Evolutionary conservation across 1,140 invertebrate species (phyloP).

Genomic region (Zeugodacus cucurbitae): DNA sequence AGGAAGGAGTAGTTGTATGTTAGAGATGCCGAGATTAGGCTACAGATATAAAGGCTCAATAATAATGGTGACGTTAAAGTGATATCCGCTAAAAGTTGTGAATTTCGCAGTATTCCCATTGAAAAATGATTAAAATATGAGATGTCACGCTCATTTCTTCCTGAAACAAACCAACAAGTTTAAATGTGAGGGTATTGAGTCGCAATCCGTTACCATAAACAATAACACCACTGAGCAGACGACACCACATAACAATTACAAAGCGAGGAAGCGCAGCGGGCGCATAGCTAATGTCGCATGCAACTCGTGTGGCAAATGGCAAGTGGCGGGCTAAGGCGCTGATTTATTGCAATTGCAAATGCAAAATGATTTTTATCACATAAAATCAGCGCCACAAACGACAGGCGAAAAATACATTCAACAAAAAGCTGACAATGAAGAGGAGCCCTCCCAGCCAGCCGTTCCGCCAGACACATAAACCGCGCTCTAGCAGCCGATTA

Average conservation of each 20-base stretch:
- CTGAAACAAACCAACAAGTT: no score
- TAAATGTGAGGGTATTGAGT: no score
- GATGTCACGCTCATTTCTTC: no score
- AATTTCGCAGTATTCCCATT: no score
- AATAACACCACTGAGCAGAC: not conserved
- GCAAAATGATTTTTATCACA: slow-evolving; percentile 36
- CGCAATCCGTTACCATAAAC: not conserved
- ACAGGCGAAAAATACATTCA: not conserved
- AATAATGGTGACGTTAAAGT: no score
- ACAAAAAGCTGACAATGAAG: slow-evolving; percentile 28
- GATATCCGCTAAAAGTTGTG: no score
- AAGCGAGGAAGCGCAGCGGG: not conserved
- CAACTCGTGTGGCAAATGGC: slow-evolving; percentile 22
- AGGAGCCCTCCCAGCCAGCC: not conserved
- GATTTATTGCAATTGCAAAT: slow-evolving; percentile 21
- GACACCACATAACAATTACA: no score
- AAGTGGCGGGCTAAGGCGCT: slow-evolving; percentile 11
- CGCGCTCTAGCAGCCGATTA: not conserved
- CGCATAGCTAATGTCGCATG: not conserved
- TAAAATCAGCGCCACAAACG: slow-evolving; percentile 22
- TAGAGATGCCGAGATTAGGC: no score
- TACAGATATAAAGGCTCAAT: no score
- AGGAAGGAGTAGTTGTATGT: no score
- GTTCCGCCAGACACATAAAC: not conserved
- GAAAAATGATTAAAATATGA: no score